A percentile compares a stretch with the other conserved stretches of the same genome.
These are phyloP conservation scores for Prenolepis imparis DNA, from an alignment of 2,888 invertebrate species.

Conservation along the genomic window DNA sequence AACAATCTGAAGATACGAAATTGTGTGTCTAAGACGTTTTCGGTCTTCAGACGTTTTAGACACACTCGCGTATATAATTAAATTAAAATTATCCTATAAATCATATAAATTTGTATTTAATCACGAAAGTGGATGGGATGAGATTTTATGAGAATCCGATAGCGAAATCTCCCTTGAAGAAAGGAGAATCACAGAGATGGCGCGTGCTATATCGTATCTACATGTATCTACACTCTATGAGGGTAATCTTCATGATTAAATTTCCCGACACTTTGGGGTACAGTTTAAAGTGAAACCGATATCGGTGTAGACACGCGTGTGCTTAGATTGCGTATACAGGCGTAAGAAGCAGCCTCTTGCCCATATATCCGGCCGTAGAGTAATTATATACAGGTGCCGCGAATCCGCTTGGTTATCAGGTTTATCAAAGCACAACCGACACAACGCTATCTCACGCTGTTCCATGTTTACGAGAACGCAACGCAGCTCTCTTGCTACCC, in stretches of 20 bases:
- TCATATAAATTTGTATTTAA: slow-evolving; percentile 36
- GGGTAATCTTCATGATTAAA: slow-evolving; percentile 66
- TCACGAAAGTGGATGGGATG: slow-evolving; percentile 12
- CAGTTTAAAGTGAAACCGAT: slow-evolving; percentile 50
- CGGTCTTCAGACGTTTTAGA: too few species aligned
- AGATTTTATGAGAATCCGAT: slow-evolving; percentile 61
- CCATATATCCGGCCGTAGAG: slow-evolving; percentile 9
- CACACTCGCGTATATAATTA: not conserved
- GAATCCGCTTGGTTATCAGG: slow-evolving; percentile 43
- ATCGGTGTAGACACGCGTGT: slow-evolving; percentile 11
- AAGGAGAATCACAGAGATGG: slow-evolving; percentile 15
- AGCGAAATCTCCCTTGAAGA: slow-evolving; percentile 3
- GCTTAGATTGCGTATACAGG: not conserved
- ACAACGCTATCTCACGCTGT: slow-evolving; percentile 7
- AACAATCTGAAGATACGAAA: too few species aligned
- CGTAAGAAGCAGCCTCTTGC: slow-evolving; percentile 11
- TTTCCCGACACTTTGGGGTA: slow-evolving; percentile 62
- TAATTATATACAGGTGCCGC: slow-evolving; percentile 53
- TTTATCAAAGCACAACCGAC: slow-evolving; percentile 53
- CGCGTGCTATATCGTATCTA: slow-evolving; percentile 5
- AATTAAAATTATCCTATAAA: not conserved
- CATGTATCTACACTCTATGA: not conserved
- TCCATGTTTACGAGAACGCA: not conserved
- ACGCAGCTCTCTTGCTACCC: not conserved
- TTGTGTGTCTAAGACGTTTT: too few species aligned